A percentile compares a stretch with the other conserved stretches of the same genome.
phyloP scores from a whole-genome alignment of 2,888 invertebrate species.

The Priocnemis perturbator region DNA sequence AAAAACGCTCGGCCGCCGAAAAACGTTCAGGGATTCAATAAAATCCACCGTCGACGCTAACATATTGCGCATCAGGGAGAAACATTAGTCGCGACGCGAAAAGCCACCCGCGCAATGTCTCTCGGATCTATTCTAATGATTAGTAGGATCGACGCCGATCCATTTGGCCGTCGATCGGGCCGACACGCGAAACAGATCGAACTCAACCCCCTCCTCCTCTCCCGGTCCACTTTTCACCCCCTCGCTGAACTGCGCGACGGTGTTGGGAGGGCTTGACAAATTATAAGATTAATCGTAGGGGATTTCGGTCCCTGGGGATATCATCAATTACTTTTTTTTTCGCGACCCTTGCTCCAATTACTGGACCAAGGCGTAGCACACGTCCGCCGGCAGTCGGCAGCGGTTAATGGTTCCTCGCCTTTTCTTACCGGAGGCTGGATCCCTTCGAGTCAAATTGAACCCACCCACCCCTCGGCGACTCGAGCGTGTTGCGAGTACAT shows the following conservation, averaged over 20 bases:
- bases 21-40: too few species aligned
- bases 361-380: conserved; percentile 36
- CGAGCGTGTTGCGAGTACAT: background rate
- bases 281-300: conserved; percentile 52
- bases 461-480: conserved; percentile 20
- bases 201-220: conserved; percentile 17
- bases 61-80: too few species aligned
- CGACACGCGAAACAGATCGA: conserved; percentile 38
- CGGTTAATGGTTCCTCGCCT: conserved; percentile 42
- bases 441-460: conserved; percentile 23
- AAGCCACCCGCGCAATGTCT: too few species aligned
- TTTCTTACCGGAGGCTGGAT: conserved; percentile 16
- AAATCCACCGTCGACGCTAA: too few species aligned
- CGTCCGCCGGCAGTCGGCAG: conserved; percentile 14
- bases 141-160: conserved; percentile 17
- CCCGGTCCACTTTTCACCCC: too few species aligned
- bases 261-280: conserved; percentile 43
- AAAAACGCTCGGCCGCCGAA: too few species aligned
- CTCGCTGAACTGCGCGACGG: too few species aligned
- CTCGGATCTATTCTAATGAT: conserved; percentile 14
- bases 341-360: conserved; percentile 39
- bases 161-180: conserved; percentile 38
- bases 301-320: conserved; percentile 42
- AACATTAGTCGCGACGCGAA: conserved; percentile 1
- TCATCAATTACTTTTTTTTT: conserved; percentile 50